Base-by-base conservation (phyloP, 2,888 invertebrate genomes). In the Theodoxus fluviatilis region DNA sequence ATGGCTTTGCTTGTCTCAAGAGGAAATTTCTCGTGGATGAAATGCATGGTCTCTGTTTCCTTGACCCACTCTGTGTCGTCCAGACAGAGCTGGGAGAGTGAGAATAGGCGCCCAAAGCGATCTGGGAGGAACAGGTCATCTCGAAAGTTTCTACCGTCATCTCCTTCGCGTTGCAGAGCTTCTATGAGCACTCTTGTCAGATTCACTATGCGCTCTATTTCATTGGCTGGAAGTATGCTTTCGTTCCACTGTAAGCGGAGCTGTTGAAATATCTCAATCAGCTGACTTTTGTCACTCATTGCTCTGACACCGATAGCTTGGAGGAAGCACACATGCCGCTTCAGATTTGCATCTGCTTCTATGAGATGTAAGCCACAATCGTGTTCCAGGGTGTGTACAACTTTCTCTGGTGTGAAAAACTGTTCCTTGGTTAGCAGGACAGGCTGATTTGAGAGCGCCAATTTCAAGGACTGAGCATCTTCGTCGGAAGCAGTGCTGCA, bases 1-100 rank as follows among this genome's bases (percentile, higher is more conserved):
- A 81, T 73, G 40, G 74, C 72, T 71, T 76, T 77, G 31, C 80
- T 79, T 7, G 76, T 75, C 15, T 77, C 68, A 40, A 70, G 77
- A 0, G 81, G 74, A 35, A 82, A 76, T 28, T 68, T 70, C 6
- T 72, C 71, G 67, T 75, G 73, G 3, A 73, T 71, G 63, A 67
- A 73, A n/a, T 73, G 65, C 71, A 75, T 69, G 12, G 31, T 28
- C 15, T 74, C 69, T 72, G 74, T 63, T 74, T 75, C 18, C 73
- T 59, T 76, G 75, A 79, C 12, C 76, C 75, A 64, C 70, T 73
- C 6, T 28, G 59, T 59, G 69, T 78, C 79, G 69, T 81, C 80
- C 68, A 77, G 78, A 71, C 80, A 80, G 9, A 81, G 75, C 9
- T 69, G 31, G 15, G 37, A 47, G 1, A 74, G 64, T 18, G 40